Base-by-base conservation (phyloP, 2,888 invertebrate species). In the Cephus runcator region DNA sequence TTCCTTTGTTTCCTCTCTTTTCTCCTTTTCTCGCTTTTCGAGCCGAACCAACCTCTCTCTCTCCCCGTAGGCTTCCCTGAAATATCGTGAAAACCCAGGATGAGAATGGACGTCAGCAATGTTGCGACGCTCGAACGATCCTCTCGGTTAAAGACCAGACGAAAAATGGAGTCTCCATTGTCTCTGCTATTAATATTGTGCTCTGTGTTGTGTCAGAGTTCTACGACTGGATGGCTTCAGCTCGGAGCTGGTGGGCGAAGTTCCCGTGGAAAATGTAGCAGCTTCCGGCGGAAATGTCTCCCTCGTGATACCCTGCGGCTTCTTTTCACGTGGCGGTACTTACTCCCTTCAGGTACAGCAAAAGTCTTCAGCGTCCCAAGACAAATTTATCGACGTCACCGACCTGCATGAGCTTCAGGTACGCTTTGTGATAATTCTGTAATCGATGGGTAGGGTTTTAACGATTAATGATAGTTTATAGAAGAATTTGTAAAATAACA, bases 241-340 rank as follows among this genome's bases (percentile, higher is more conserved):
- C 75, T 90, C 90, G 40, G 90, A 91, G 82, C 81, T 88, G 56
- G 86, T 92, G 73, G 91, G 91, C n/a, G 89, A 91, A 79, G 87
- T 91, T 34, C 84, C 86, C 34, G 82, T 91, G 4, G 82, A 86
- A 75, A 83, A 83, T 35, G 80, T 87, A 15, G 81, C 88, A 34
- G 77, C 82, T 40, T 80, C 81, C 69, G 85, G 84, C 74, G 88
- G 87, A 34, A 91, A 90, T 81, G 84, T 89, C 77, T 88, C 91
- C 33, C 84, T 91, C 73, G 93, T 93, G 0, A 90, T 95, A 82
- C 95, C 95, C 3, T 96, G 96, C 87, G 96, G 96, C 3, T 94
- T 95, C 88, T 95, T 96, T 89, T 94, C 95, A 40, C 93, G 94
- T 86, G 96, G 96, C 12, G 96, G 96, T 75, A 93, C 92, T 76